Conservation (phyloP, 2,113 vertebrate genomes). For the Campylomormyrus numenius region DNA sequence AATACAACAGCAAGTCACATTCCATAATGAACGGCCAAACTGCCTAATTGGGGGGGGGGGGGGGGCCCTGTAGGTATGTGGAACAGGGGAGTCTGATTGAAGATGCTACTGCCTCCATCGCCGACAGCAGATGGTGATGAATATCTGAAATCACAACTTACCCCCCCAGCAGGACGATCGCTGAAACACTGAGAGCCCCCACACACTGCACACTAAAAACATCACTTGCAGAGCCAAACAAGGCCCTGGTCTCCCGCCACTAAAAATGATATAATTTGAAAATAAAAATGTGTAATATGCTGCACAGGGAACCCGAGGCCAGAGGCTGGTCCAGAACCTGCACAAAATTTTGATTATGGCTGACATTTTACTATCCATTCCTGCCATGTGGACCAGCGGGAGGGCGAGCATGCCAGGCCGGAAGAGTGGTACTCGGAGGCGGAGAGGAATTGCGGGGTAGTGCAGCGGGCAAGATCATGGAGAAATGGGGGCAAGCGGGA, state of each 20-base stretch:
- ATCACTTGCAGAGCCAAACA: slow-evolving; percentile 11
- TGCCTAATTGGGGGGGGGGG: neutral
- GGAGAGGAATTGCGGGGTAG: neutral
- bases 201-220: slow-evolving; percentile 25
- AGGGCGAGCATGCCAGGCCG: neutral
- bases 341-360: neutral
- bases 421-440: neutral
- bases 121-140: neutral
- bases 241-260: neutral
- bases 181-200: neutral
- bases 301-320: neutral
- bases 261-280: neutral
- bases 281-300: neutral
- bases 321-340: neutral
- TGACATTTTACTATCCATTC: neutral
- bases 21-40: neutral
- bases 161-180: neutral
- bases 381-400: neutral
- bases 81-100: neutral
- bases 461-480: neutral
- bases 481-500: neutral
- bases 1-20: neutral
- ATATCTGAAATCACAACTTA: neutral
- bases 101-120: neutral
- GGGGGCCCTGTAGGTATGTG: neutral